Evolutionary conservation across 1,140 invertebrate genomes (phyloP).

Genomic region (Cataglyphis hispanica): DNA sequence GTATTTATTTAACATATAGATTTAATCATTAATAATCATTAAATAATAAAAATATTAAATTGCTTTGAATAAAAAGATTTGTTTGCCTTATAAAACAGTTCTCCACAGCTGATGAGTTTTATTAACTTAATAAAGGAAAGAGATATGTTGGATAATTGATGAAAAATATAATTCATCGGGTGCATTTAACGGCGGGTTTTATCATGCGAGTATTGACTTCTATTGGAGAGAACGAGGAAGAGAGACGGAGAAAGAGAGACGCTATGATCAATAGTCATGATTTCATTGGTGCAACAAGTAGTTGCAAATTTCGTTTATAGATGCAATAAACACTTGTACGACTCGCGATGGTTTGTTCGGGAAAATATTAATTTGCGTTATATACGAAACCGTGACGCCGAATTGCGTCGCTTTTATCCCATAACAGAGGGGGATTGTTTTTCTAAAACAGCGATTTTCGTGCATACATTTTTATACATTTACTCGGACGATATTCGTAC

Average conservation of each 20-base stretch:
- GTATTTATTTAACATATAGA: background rate
- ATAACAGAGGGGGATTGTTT: slow-evolving; percentile 29
- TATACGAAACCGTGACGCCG: background rate
- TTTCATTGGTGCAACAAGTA: slow-evolving; percentile 69
- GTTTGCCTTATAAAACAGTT: background rate
- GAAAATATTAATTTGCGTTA: slow-evolving; percentile 46
- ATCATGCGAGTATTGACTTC: background rate
- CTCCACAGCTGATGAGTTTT: background rate
- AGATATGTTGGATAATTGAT: slow-evolving; percentile 21
- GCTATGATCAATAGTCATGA: slow-evolving; percentile 53
- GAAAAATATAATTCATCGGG: slow-evolving; percentile 33
- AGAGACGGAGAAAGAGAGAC: too few relatives aligned
- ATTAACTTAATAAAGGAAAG: slow-evolving; percentile 14
- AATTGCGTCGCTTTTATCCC: slow-evolving; percentile 21
- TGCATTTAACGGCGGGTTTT: background rate
- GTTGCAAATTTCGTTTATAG: slow-evolving; percentile 66
- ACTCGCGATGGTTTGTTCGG: slow-evolving; percentile 32
- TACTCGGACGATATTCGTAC: background rate
- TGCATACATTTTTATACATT: background rate
- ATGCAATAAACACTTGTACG: slow-evolving; percentile 51
- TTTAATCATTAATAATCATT: slow-evolving; percentile 11
- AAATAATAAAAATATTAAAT: slow-evolving; percentile 4
- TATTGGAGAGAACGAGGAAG: background rate
- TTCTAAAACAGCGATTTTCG: slow-evolving; percentile 5
- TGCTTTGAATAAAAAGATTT: slow-evolving; percentile 6